phyloP scores from a whole-genome alignment of 2,797 vertebrate species.

The Buceros bicornis region DNA sequence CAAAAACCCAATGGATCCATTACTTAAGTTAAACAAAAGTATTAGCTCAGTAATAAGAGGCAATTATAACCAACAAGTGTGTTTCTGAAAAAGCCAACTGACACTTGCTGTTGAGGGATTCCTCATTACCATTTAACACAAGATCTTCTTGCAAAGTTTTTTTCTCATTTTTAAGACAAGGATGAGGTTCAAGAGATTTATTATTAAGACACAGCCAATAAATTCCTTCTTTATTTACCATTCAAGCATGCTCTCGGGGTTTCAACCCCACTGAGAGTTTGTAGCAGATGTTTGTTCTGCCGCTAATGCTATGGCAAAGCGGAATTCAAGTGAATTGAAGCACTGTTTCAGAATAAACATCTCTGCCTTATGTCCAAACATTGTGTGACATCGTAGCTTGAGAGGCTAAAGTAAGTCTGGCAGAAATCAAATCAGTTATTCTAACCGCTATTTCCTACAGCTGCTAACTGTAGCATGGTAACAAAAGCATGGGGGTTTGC shows the following conservation, averaged over 20 bases:
- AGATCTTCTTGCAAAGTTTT: not conserved
- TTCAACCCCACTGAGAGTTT: not conserved
- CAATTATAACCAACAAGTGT: not conserved
- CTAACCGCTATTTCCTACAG: not conserved
- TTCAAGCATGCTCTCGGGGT: not conserved
- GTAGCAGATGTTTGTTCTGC: not conserved
- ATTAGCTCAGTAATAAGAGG: not conserved
- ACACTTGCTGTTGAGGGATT: not conserved
- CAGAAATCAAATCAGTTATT: not conserved
- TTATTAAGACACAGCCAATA: not conserved
- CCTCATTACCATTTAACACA: not conserved
- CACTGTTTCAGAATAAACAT: not conserved
- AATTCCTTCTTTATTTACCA: not conserved
- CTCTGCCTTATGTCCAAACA: not conserved
- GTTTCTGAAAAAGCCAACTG: not conserved
- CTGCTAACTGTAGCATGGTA: not conserved
- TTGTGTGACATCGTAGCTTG: fast-evolving
- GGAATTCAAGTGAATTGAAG: not conserved
- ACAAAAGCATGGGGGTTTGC: not conserved
- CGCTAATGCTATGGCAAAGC: not conserved
- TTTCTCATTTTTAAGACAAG: not conserved
- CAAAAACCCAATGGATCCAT: not conserved
- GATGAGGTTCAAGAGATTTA: not conserved
- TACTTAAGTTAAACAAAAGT: not conserved
- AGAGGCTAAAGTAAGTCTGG: not conserved